A percentile compares a stretch with the other conserved stretches of the same genome.
Evolutionary conservation across 2,888 invertebrate genomes (phyloP).

Genomic region (Herminia tarsipennalis): DNA sequence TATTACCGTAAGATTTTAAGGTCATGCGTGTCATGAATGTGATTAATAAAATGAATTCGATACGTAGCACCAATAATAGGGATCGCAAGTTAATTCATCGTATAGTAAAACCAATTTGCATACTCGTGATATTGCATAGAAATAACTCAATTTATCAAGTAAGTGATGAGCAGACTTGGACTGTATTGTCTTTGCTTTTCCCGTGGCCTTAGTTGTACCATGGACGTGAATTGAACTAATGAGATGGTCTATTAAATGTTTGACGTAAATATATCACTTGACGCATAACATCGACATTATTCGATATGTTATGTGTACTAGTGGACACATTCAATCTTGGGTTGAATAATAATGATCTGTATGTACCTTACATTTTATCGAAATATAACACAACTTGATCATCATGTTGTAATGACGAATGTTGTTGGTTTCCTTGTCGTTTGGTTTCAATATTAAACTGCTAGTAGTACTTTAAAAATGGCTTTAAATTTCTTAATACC

Average conservation of each 20-base stretch:
- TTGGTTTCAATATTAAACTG: too few species aligned
- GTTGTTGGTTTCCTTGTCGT: too few species aligned
- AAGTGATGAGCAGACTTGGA: conserved; percentile 35
- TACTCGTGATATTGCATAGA: conserved; percentile 64
- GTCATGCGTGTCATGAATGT: conserved; percentile 40
- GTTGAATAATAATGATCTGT: conserved; percentile 20
- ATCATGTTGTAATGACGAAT: too few species aligned
- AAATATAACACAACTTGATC: too few species aligned
- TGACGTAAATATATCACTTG: conserved; percentile 73
- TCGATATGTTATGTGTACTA: conserved; percentile 25
- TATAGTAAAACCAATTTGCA: conserved; percentile 60
- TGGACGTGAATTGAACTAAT: conserved; percentile 78
- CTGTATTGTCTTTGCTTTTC: conserved; percentile 62
- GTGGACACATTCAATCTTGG: conserved; percentile 10
- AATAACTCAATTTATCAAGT: conserved; percentile 61
- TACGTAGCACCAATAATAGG: conserved; percentile 56
- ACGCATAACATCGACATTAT: conserved; percentile 34
- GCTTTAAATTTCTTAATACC: too few species aligned
- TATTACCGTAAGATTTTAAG: conserved; percentile 42
- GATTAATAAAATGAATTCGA: conserved; percentile 48
- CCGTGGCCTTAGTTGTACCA: conserved; percentile 70
- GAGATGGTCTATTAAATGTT: conserved; percentile 69
- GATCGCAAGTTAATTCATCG: conserved; percentile 55
- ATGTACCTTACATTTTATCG: too few species aligned
- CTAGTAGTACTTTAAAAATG: too few species aligned